Conservation (phyloP, 2,888 invertebrate genomes). For the Lampropteryx suffumata region DNA sequence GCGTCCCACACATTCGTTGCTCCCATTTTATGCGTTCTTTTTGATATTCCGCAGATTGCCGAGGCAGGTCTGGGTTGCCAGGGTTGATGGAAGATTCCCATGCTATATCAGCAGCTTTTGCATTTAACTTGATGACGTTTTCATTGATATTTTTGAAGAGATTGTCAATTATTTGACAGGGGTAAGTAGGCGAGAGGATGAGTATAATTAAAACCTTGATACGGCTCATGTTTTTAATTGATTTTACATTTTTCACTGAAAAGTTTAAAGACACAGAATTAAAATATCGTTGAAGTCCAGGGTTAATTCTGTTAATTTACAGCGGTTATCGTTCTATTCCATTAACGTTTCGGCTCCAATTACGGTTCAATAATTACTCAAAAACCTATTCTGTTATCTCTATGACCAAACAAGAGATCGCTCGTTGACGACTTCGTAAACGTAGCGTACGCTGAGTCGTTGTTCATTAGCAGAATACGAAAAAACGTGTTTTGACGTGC, state of each 20-base stretch:
- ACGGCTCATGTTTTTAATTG: constrained; percentile 29
- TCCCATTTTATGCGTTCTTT: constrained; percentile 59
- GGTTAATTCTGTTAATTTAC: too few species aligned
- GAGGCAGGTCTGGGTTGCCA: constrained; percentile 44
- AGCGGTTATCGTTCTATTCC: too few species aligned
- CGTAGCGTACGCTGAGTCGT: too few species aligned
- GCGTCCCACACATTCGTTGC: constrained; percentile 47
- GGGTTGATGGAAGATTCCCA: constrained; percentile 67
- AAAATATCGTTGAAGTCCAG: too few species aligned
- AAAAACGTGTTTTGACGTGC: too few species aligned
- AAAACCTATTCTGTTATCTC: too few species aligned
- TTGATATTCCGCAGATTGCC: constrained; percentile 51
- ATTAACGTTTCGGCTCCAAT: too few species aligned
- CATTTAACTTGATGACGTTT: constrained; percentile 54
- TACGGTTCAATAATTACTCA: too few species aligned
- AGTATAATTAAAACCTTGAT: constrained; percentile 8
- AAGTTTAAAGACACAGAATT: too few species aligned
- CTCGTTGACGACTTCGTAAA: too few species aligned
- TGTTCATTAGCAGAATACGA: too few species aligned
- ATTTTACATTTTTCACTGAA: background rate
- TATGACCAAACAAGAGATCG: too few species aligned
- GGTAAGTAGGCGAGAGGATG: constrained; percentile 9
- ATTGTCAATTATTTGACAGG: constrained; percentile 40
- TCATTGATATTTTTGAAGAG: constrained; percentile 60
- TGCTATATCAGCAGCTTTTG: constrained; percentile 59